phyloP scores from a whole-genome alignment of 1,140 invertebrate genomes.

The Asbolus verrucosus region DNA sequence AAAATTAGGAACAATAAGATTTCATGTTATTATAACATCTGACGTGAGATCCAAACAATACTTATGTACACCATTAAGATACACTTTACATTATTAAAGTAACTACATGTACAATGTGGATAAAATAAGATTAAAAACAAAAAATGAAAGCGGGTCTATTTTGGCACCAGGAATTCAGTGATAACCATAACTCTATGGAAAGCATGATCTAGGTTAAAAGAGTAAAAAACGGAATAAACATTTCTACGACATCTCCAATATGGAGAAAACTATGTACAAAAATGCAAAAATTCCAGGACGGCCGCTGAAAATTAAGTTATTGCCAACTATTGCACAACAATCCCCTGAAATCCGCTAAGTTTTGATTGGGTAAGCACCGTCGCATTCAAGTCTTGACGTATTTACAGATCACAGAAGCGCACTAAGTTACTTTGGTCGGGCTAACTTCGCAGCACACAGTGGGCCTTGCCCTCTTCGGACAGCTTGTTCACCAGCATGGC shows the following conservation, averaged over 20 bases:
- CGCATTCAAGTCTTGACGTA: slow-evolving; percentile 16
- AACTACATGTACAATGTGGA: slow-evolving; percentile 2
- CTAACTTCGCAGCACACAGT: slow-evolving; percentile 72
- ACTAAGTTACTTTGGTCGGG: slow-evolving; percentile 40
- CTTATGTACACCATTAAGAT: slow-evolving; percentile 37
- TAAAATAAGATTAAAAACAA: not conserved
- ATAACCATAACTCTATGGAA: slow-evolving; percentile 24
- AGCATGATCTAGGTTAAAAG: not conserved
- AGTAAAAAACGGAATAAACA: slow-evolving; percentile 11
- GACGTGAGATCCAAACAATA: slow-evolving; percentile 42
- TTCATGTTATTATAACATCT: slow-evolving; percentile 34
- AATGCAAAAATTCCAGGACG: slow-evolving; percentile 6
- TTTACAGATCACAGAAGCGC: slow-evolving; percentile 42
- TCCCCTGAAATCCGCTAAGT: slow-evolving; percentile 12
- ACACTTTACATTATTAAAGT: slow-evolving; percentile 19
- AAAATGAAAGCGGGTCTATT: slow-evolving; percentile 1
- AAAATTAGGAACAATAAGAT: slow-evolving; percentile 38
- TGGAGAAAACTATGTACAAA: slow-evolving; percentile 30
- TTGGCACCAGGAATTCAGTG: slow-evolving; percentile 42
- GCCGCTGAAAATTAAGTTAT: too few species aligned
- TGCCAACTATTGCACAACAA: slow-evolving; percentile 29
- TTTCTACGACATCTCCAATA: slow-evolving; percentile 29
- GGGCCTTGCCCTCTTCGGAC: slow-evolving; percentile 71
- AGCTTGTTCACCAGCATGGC: slow-evolving; percentile 70
- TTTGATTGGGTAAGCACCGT: slow-evolving; percentile 27